These are phyloP conservation scores for Pogonus chalceus DNA, from an alignment of 1,140 invertebrate genomes.

Conservation along the genomic window DNA sequence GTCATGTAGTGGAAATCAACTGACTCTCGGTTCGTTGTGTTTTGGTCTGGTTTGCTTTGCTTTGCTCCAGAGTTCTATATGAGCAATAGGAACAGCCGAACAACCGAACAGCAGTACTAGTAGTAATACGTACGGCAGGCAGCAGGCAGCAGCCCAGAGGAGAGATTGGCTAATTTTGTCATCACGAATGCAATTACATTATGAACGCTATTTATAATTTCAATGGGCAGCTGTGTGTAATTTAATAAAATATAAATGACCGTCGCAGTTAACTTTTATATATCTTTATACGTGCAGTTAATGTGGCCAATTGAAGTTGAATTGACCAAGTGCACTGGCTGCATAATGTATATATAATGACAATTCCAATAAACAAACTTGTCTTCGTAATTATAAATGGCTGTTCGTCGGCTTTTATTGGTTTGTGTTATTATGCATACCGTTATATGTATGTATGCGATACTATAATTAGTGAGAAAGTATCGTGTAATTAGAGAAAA, in stretches of 20 bases:
- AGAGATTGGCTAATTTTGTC: slow-evolving; percentile 2
- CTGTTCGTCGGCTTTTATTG: neutral
- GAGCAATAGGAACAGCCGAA: too few relatives aligned
- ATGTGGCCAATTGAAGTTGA: slow-evolving; percentile 5
- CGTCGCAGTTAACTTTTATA: slow-evolving; percentile 1
- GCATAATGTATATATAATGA: slow-evolving; percentile 7
- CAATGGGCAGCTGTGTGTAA: slow-evolving; percentile 6
- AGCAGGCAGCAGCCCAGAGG: too few relatives aligned
- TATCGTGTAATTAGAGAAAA: slow-evolving; percentile 51
- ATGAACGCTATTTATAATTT: slow-evolving; percentile 5
- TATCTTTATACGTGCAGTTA: neutral
- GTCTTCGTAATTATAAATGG: slow-evolving; percentile 5
- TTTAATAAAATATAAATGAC: slow-evolving; percentile 3
- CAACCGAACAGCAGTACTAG: too few relatives aligned
- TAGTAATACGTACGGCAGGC: too few relatives aligned
- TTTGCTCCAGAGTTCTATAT: too few relatives aligned
- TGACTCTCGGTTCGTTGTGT: too few relatives aligned
- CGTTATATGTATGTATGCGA: slow-evolving; percentile 10
- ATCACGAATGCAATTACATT: slow-evolving; percentile 1
- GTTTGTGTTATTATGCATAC: slow-evolving; percentile 5
- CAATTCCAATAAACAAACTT: slow-evolving; percentile 7
- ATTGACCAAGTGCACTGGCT: slow-evolving; percentile 5
- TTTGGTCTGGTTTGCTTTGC: too few relatives aligned
- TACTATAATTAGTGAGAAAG: slow-evolving; percentile 45
- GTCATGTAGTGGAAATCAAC: too few relatives aligned